Evolutionary conservation across 2,113 vertebrate species (phyloP), one percentile per base, ranked within the genome.

Genomic region (Neogobius melanostomus): DNA sequence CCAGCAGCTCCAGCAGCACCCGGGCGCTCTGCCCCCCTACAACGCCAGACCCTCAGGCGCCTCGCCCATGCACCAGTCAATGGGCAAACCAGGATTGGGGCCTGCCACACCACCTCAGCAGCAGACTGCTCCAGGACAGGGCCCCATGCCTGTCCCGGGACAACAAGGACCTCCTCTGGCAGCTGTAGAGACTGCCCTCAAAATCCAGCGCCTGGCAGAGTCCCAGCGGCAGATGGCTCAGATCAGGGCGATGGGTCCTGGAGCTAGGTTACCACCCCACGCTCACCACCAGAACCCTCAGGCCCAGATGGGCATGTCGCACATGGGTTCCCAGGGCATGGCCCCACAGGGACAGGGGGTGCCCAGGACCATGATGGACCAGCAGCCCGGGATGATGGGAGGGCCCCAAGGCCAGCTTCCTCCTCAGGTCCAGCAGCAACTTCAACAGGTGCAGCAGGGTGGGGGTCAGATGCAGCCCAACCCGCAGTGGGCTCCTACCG

Each of bases 161-260:
- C 90, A 86, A 73, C 91, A 89, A 67, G 96, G 96, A 0, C 96
- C 98, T 44, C 98, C 98, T 44, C 89, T 95, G 0, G 97, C 96
- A 6, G 97, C 98, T 0, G 94, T 99, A 61, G 98, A 99, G 85
- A 96, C 96, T 63, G 98, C 98, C 12, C 94, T 98, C 88, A 96
- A 98, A 88, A 99, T 99, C 81, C 97, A 99, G 85, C 93, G 96
- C 45, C 93, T 96, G 0, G 98, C 98, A 0, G 96, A 99, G 86
- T 95, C 94, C 6, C 97, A 99, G 85, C 92, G 97, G 82, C 96
- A 98, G 89, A 97, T 98, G 95, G 96, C 95, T 21, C 96, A 96
- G 86, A 94, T 96, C 79, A 95, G 95, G 21, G 74, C 78, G 44
- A 75, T 88, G 53, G 85, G 86, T 45, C 91, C 84, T 46, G 88